Percentiles rank a stretch among this genome's conserved stretches.
Evolutionary conservation across 2,113 vertebrate genomes (phyloP).

Genomic region (Eclectus roratus): DNA sequence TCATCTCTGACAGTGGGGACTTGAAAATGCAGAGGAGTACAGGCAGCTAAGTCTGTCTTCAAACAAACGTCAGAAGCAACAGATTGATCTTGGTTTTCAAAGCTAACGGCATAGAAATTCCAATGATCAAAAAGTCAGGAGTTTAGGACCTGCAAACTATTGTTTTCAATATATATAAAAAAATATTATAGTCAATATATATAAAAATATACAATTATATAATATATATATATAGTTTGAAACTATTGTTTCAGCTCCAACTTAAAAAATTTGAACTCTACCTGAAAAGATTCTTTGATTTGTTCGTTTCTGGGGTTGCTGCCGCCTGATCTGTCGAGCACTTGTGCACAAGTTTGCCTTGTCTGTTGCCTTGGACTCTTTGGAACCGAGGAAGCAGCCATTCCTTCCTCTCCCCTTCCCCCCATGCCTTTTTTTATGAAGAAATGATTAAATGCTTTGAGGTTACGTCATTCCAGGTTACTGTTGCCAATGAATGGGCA

Average conservation of each 20-base stretch:
- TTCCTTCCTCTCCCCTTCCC: not conserved
- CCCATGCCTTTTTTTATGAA: not conserved
- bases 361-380: not conserved
- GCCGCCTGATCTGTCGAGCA: not conserved
- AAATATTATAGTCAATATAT: no score
- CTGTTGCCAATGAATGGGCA: no score
- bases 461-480: no score
- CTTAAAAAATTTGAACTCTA: not conserved
- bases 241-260: not conserved
- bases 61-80: not conserved
- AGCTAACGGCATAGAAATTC: not conserved
- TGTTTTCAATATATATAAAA: not conserved
- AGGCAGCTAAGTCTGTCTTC: not conserved
- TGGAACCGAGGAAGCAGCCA: conserved; percentile 5
- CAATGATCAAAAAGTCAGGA: not conserved
- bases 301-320: not conserved
- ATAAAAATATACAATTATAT: no score
- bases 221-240: not conserved
- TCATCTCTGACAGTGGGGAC: not conserved
- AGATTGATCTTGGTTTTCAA: not conserved
- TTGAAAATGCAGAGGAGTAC: not conserved
- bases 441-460: no score
- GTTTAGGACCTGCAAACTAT: not conserved
- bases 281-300: not conserved
- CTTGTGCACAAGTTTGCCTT: not conserved